phyloP scores from a whole-genome alignment of 2,888 invertebrate species.

The Caenorhabditis sp. region DNA sequence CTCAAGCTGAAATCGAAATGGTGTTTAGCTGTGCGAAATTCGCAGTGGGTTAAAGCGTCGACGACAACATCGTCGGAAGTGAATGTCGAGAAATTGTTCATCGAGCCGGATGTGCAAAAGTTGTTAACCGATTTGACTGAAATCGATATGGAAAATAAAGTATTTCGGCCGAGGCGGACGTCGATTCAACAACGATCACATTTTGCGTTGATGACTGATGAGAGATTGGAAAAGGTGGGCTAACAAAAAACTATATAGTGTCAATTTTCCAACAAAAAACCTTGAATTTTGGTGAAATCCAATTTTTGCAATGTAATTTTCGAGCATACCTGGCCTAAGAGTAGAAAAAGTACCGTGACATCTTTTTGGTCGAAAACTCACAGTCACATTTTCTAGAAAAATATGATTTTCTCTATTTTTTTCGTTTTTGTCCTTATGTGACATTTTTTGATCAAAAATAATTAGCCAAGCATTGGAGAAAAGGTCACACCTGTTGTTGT shows the following conservation, averaged over 20 bases:
- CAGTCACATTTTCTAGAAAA: too few species aligned
- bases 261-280: background rate
- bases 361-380: too few species aligned
- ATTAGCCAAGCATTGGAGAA: too few species aligned
- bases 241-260: background rate
- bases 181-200: slow-evolving; percentile 61
- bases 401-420: too few species aligned
- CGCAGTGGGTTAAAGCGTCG: slow-evolving; percentile 33
- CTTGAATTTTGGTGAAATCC: too few species aligned
- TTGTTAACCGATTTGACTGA: slow-evolving; percentile 61
- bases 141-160: slow-evolving; percentile 62
- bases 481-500: too few species aligned
- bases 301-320: too few species aligned
- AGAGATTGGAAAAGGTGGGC: slow-evolving; percentile 60
- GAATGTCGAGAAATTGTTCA: slow-evolving; percentile 62
- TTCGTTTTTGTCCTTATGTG: too few species aligned
- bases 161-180: slow-evolving; percentile 59
- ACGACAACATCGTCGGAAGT: slow-evolving; percentile 4
- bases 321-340: too few species aligned
- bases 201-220: slow-evolving; percentile 70
- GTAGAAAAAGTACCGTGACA: too few species aligned
- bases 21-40: slow-evolving; percentile 6
- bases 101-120: slow-evolving; percentile 58
- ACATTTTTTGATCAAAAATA: too few species aligned
- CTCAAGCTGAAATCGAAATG: slow-evolving; percentile 25